A percentile compares a stretch with the other conserved stretches of the same genome.
phyloP scores from a whole-genome alignment of 64 coral and sea anemone genomes.

The Orbicella faveolata region DNA sequence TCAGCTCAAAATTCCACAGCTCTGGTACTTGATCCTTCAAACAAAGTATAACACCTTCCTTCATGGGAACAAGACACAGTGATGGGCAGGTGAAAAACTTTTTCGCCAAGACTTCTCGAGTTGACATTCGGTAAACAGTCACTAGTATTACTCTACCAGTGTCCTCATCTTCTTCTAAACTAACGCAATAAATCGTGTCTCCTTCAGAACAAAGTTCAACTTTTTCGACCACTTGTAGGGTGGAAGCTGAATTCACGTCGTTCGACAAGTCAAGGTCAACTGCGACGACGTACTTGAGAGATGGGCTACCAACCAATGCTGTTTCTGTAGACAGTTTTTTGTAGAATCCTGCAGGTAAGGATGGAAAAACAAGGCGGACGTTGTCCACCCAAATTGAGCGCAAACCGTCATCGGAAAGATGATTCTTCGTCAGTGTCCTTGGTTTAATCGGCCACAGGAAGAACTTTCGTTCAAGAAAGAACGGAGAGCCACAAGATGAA shows the following conservation, averaged over 20 bases:
- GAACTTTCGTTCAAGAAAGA: background rate
- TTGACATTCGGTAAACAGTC: background rate
- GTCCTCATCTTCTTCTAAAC: background rate
- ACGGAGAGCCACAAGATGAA: no score
- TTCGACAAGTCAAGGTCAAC: background rate
- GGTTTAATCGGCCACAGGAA: background rate
- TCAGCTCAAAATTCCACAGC: background rate
- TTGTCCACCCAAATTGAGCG: background rate
- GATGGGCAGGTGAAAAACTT: background rate
- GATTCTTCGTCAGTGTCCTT: background rate
- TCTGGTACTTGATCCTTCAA: background rate
- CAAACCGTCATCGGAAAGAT: background rate
- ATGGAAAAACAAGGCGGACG: background rate
- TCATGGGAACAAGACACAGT: background rate
- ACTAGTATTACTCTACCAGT: background rate
- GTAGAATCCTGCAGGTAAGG: background rate
- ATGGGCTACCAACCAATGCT: background rate
- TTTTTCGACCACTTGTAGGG: background rate
- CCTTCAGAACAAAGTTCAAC: background rate
- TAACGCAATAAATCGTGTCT: background rate
- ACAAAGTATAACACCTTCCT: background rate
- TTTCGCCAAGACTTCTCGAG: background rate
- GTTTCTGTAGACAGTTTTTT: background rate
- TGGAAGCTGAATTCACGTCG: background rate
- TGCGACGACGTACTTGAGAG: background rate